Evolutionary conservation across 2,113 vertebrate genomes (phyloP), one percentile per base, ranked within the genome.

Genomic region (Setophaga kirtlandii): DNA sequence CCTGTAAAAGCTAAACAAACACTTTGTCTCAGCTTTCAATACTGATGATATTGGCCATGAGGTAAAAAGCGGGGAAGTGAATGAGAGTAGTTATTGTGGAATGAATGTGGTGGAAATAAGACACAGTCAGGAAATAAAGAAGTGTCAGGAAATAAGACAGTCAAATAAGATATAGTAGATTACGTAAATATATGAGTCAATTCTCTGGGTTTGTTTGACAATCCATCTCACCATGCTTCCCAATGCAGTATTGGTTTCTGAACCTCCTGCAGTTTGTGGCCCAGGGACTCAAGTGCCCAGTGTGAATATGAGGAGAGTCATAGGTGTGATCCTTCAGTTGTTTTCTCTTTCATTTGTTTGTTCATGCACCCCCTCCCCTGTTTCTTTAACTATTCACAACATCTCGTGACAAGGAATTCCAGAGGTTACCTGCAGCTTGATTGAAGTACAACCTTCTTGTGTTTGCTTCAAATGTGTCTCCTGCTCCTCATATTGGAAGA

Each of bases 271-370:
- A 80, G 2, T 53, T 65, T 90, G 53, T 65, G 41, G 8, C 10
- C 24, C 35, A 56, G 41, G 13, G 31, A 47, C 28, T 76, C 86
- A 30, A 0, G 0, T 20, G 56, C 5, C 30, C 27, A 23, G n/a
- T 18, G 4, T 47, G 60, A 75, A 14, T 0, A 0, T 15, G 31
- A 24, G 18, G 20, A 87, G 16, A 3, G 3, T 73, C 58, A 55
- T 41, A 39, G n/a, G 10, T 89, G 27, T 25, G 78, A 50, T 27
- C 15, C 19, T 64, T 53, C 41, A 12, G 19, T 49, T 70, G 4
- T 37, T 83, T 83, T 20, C 22, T 46, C 31, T 94, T 88, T 64
- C 30, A 42, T 41, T 74, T 59, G 35, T 30, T 70, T 12, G 11
- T 77, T 62, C 33, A 11, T 37, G 9, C 2, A 3, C 8, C 6